Percentiles rank a stretch among this genome's conserved stretches.
These are phyloP conservation scores for Drosophila neocordata DNA, from an alignment of 1,140 invertebrate species.

Conservation along the genomic window DNA sequence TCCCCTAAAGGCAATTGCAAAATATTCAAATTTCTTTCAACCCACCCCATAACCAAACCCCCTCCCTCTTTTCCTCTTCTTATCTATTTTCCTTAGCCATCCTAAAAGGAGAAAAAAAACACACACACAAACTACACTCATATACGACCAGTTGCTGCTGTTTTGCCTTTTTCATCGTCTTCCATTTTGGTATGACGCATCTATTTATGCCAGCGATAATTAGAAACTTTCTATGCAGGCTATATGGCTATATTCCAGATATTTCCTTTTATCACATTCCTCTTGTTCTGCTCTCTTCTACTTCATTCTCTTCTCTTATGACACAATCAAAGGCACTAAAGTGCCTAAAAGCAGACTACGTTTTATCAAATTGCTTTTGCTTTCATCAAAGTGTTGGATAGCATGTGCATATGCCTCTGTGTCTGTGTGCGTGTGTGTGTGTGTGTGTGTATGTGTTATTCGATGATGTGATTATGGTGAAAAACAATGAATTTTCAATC, in stretches of 20 bases:
- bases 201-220: conserved; percentile 54
- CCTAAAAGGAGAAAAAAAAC: not conserved
- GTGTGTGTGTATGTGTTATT: not conserved
- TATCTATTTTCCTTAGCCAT: too few species aligned
- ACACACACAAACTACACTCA: not conserved
- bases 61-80: too few species aligned
- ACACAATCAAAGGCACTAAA: conserved; percentile 12
- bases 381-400: conserved; percentile 27
- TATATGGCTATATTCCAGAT: too few species aligned
- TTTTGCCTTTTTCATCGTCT: too few species aligned
- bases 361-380: conserved; percentile 31
- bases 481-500: conserved; percentile 44
- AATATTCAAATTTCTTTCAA: conserved; percentile 36
- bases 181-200: conserved; percentile 1
- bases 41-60: too few species aligned
- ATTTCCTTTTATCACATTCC: not conserved
- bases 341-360: conserved; percentile 5
- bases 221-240: conserved; percentile 56
- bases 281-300: not conserved
- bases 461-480: conserved; percentile 40
- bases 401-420: not conserved
- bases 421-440: not conserved
- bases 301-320: not conserved
- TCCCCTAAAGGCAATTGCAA: conserved; percentile 1
- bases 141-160: not conserved